Conservation (phyloP, 2,797 vertebrate genomes). For the Chanos chanos region DNA sequence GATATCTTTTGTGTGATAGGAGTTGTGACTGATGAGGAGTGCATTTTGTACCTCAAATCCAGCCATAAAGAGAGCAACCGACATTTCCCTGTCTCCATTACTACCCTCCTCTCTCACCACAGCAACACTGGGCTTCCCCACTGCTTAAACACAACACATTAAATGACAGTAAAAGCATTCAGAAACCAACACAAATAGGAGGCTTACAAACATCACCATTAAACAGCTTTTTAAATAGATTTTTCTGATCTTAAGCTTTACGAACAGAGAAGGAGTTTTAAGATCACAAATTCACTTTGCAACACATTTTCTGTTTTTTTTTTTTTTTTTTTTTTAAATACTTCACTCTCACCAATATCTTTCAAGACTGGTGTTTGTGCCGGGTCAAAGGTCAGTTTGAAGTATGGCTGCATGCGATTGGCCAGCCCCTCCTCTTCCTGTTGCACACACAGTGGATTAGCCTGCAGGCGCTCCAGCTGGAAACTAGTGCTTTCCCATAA, state of each 20-base stretch:
- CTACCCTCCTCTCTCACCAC: conserved; percentile 89
- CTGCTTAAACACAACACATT: conserved; percentile 42
- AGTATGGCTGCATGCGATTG: conserved; percentile 73
- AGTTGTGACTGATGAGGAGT: too few species aligned
- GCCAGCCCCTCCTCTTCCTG: conserved; percentile 78
- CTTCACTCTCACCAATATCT: conserved; percentile 62
- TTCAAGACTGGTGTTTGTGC: conserved; percentile 48
- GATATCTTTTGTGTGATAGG: too few species aligned
- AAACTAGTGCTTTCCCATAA: conserved; percentile 91
- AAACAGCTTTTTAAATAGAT: too few species aligned
- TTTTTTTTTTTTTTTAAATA: too few species aligned
- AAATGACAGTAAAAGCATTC: neutral
- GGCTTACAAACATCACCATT: neutral
- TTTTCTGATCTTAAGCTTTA: too few species aligned
- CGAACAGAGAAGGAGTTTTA: too few species aligned
- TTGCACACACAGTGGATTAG: conserved; percentile 71
- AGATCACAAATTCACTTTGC: too few species aligned
- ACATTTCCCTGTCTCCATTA: conserved; percentile 92
- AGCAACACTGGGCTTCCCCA: conserved; percentile 71
- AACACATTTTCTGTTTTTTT: too few species aligned
- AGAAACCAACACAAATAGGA: neutral
- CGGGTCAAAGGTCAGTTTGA: conserved; percentile 76
- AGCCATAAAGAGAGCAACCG: conserved; percentile 78
- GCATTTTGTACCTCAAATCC: conserved; percentile 89
- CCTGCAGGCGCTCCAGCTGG: conserved; percentile 82